Evolutionary conservation across 2,888 invertebrate species (phyloP).

Genomic region (Drosophila leonis): DNA sequence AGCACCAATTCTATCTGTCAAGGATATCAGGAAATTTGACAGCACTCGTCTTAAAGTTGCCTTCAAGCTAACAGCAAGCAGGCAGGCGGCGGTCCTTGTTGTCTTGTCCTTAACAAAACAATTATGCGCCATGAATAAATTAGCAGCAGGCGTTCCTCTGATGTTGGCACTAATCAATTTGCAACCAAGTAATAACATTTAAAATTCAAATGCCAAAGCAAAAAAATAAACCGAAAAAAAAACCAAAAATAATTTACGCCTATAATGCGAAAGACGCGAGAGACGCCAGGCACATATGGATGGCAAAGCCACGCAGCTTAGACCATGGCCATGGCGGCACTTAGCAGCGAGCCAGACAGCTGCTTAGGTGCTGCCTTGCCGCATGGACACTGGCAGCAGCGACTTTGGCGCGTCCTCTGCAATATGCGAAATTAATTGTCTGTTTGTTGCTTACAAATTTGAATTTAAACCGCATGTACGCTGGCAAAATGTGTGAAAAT

Average conservation of each 20-base stretch:
- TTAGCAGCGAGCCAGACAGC: constrained; percentile 4
- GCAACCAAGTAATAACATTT: constrained; percentile 74
- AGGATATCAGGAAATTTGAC: constrained; percentile 10
- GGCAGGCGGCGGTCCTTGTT: constrained; percentile 7
- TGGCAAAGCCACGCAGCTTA: constrained; percentile 9
- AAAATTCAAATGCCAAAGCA: constrained; percentile 71
- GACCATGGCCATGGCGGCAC: constrained; percentile 5
- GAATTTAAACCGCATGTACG: constrained; percentile 78
- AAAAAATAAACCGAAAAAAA: constrained; percentile 1
- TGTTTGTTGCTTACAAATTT: constrained; percentile 82
- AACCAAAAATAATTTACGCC: constrained; percentile 35
- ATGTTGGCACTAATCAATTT: constrained; percentile 69
- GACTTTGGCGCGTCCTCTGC: constrained; percentile 61
- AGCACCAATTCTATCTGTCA: constrained; percentile 27
- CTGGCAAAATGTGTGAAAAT: constrained; percentile 73
- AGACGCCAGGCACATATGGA: constrained; percentile 4
- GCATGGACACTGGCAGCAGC: constrained; percentile 11
- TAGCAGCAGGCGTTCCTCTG: constrained; percentile 51
- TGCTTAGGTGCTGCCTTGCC: neutral
- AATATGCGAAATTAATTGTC: constrained; percentile 82
- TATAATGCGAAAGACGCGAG: constrained; percentile 18
- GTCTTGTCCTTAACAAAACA: constrained; percentile 60
- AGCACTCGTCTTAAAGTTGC: constrained; percentile 5
- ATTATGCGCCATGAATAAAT: constrained; percentile 78
- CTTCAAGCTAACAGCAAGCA: constrained; percentile 11